Evolutionary conservation across 2,888 invertebrate species (phyloP).

Genomic region (Campoletis raptor): DNA sequence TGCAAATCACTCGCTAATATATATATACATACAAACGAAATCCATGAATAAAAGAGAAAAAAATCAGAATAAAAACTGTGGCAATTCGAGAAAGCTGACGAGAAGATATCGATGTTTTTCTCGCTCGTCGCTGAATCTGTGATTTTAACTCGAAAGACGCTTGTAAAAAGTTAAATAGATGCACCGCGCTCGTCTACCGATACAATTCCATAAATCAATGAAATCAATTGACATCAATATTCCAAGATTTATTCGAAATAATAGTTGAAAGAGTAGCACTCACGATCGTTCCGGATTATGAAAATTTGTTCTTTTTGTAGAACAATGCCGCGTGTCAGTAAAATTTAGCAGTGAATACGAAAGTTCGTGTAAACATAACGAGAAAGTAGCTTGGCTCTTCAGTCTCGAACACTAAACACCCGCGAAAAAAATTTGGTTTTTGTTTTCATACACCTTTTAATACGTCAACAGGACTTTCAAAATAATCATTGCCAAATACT

Average conservation of each 20-base stretch:
- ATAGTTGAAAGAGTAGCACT: constrained; percentile 19
- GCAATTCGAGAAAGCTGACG: constrained; percentile 31
- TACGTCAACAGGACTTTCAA: background rate
- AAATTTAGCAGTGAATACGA: background rate
- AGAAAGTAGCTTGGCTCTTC: background rate
- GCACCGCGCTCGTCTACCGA: background rate
- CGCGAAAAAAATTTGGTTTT: constrained; percentile 7
- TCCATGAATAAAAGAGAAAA: background rate
- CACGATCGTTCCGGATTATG: background rate
- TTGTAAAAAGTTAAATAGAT: constrained; percentile 2
- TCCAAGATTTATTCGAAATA: background rate
- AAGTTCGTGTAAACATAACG: constrained; percentile 35
- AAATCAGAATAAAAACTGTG: background rate
- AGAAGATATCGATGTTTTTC: background rate
- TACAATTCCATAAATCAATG: background rate
- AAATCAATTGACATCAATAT: background rate
- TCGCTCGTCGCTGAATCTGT: background rate
- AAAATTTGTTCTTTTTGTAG: background rate
- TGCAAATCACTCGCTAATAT: constrained; percentile 7
- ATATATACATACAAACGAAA: background rate
- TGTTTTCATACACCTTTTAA: background rate
- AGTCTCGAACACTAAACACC: constrained; percentile 25
- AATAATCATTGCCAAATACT: background rate
- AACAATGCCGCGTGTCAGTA: constrained; percentile 6
- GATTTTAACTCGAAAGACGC: background rate